These are phyloP conservation scores for Phragmatobia fuliginosa DNA, from an alignment of 2,888 invertebrate species.

Conservation along the genomic window DNA sequence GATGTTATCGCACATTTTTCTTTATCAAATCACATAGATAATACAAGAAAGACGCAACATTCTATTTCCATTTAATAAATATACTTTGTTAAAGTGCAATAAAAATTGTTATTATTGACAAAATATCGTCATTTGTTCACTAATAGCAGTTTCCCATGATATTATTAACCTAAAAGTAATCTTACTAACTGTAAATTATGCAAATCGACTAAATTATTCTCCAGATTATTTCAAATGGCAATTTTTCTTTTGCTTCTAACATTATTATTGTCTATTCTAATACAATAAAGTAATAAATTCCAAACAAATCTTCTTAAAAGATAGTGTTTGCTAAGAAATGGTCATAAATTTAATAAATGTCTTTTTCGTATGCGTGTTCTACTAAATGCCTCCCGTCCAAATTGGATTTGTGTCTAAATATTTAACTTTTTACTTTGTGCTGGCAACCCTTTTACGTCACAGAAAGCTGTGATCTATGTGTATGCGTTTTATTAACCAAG, in stretches of 20 bases:
- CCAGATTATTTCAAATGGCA: constrained; percentile 3
- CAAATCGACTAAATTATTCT: constrained; percentile 26
- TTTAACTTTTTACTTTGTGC: constrained; percentile 56
- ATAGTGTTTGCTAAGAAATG: constrained; percentile 26
- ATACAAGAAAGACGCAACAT: not conserved
- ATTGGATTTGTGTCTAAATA: constrained; percentile 63
- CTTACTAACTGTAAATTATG: constrained; percentile 10
- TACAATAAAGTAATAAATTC: constrained; percentile 23
- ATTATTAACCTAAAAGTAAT: constrained; percentile 7
- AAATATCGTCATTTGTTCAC: not conserved
- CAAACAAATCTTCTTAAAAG: constrained; percentile 35
- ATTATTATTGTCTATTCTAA: constrained; percentile 15
- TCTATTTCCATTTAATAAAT: not conserved
- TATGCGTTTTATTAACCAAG: constrained; percentile 13
- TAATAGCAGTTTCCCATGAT: not conserved
- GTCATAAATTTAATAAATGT: constrained; percentile 54
- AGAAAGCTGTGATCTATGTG: constrained; percentile 42
- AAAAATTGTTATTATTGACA: not conserved
- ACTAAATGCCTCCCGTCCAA: constrained; percentile 42
- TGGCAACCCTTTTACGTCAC: constrained; percentile 50
- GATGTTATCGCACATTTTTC: not conserved
- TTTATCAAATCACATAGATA: not conserved
- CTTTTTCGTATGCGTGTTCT: constrained; percentile 37
- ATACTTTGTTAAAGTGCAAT: not conserved
- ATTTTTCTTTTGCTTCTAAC: constrained; percentile 1